Conservation (phyloP, 2,797 vertebrate species). For the Alca torda region DNA sequence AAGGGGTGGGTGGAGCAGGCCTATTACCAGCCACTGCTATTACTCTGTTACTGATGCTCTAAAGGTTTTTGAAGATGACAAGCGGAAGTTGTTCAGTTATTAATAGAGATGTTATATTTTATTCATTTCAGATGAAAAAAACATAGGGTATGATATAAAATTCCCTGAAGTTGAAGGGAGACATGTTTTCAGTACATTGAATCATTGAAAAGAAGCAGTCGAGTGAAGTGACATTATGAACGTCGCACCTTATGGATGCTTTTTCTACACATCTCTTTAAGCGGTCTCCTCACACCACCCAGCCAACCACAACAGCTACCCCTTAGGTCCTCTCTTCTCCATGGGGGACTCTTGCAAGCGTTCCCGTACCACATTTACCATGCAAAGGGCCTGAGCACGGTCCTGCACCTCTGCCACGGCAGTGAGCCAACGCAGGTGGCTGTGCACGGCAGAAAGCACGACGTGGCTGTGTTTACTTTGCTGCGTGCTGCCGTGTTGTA, state of each 20-base stretch:
- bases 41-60: constrained; percentile 32
- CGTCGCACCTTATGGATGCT: fast-evolving
- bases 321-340: neutral
- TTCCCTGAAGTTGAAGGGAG: neutral
- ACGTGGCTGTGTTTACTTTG: neutral
- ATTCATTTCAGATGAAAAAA: constrained; percentile 62
- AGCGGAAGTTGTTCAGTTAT: constrained; percentile 34
- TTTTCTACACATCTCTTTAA: neutral
- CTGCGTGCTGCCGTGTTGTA: neutral
- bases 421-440: neutral
- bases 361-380: neutral
- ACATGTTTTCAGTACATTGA: neutral
- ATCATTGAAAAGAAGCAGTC: neutral
- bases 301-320: neutral
- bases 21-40: constrained; percentile 12
- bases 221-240: neutral
- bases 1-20: constrained; percentile 1
- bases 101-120: constrained; percentile 48
- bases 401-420: neutral
- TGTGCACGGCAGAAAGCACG: fast-evolving
- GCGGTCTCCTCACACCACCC: neutral
- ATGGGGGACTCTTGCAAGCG: fast-evolving
- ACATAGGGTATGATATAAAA: neutral
- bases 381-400: neutral
- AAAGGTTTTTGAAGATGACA: constrained; percentile 29